Evolutionary conservation across 2,797 vertebrate genomes (phyloP), one percentile per base, ranked within the genome.

Genomic region (Pseudochaenichthys georgianus): DNA sequence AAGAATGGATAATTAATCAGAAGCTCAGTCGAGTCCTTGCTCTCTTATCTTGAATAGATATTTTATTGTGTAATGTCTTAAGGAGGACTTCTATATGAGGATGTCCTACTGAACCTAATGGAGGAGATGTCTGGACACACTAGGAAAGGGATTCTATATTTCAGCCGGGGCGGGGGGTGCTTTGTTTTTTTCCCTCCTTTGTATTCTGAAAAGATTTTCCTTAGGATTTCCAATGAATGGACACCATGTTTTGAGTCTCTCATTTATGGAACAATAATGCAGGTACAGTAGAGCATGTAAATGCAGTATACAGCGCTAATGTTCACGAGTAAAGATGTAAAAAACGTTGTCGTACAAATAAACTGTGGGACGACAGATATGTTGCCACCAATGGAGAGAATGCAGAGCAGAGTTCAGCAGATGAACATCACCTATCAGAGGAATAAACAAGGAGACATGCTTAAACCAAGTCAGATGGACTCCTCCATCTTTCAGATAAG

Each of bases 381-480:
- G 13, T 47, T 66, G 34, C 15, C 48, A 48, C 6, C 19, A 51
- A 66, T 47, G 61, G 52, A 64, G 70, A 57, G 75, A 78, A 84
- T 80, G 77, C 77, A 34, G 78, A 68, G 78, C 67, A 89, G 70
- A 90, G 88, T 87, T 90, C 85, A 91, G 65, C 82, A 87, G 66
- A 90, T 87, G 81, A 84, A 75, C 67, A 48, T 82, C 73, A 91
- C 90, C 87, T 88, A 66, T 91, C 80, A 71, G 72, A 80, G 66
- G 82, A 77, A 90, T 92, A 88, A 91, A 92, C 89, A 92, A 64
- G 80, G 80, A 89, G 92, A 90, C 88, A 87, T 83, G 83, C 77
- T 81, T 80, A 88, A 89, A 84, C 84, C 79, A 77, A 58, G 80
- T 82, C 66, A 74, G 82, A 85, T 71, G 73, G 76, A 83, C 78